Evolutionary conservation across 2,888 invertebrate species (phyloP), one percentile per base, ranked within the genome.

Genomic region (Miltochrista miniata): DNA sequence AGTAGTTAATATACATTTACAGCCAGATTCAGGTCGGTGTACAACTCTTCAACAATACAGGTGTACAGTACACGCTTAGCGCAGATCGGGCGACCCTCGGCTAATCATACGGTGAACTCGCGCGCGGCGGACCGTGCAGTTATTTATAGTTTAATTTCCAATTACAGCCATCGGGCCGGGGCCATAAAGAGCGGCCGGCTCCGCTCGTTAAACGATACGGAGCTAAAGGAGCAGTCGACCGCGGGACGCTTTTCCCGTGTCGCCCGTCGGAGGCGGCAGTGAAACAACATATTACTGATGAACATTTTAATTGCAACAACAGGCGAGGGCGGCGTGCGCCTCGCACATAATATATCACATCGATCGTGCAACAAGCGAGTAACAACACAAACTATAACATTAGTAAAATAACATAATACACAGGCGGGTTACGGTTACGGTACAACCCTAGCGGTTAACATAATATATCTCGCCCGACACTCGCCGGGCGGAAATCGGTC

Each of bases 271-370:
- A 14, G 14, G 12, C 15, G 43, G 56, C 44, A 66, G 48, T 51
- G 37, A 67, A 66, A 66, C 59, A 36, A 61, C 50, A 41, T 37
- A 36, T 40, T 48, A 11, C 50, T 41, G 49, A 33, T 56, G 50
- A 71, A 70, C 63, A 8, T 57, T 73, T 74, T 74, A 73, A 66
- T 72, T 45, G 54, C 50, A 55, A 64, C 62, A 58, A 48, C 49
- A 13, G 50, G 36, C 40, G 31, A 44, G 18, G n/a, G 41, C 48
- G 36, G 42, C 51, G 24, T 46, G 34, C 15, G 4, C 33, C 37
- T 43, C 33, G 45, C 51, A 58, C 47, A 66, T 48, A 54, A 40
- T n/a, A 50, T 51, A 51, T 45, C 50, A 58, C 35, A 15, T 31
- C 48, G 43, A 29, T 48, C 38, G 61, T 50, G 48, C 46, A 42